phyloP scores from a whole-genome alignment of 2,113 vertebrate genomes.

The Polypterus senegalus region DNA sequence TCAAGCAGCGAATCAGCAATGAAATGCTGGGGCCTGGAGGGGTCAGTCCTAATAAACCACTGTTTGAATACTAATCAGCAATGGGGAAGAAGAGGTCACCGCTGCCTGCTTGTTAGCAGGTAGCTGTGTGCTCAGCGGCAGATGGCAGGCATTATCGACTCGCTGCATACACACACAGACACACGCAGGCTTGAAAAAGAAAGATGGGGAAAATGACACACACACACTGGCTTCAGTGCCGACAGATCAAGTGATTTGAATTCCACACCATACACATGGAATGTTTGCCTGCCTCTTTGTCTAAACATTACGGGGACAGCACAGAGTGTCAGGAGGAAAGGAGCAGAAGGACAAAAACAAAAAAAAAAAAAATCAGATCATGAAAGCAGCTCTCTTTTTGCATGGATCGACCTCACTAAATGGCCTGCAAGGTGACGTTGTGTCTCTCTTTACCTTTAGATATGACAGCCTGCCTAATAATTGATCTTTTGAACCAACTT shows the following conservation, averaged over 20 bases:
- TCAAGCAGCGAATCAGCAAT: constrained; percentile 47
- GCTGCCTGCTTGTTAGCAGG: constrained; percentile 56
- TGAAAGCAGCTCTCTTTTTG: not conserved
- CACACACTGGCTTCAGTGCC: constrained; percentile 39
- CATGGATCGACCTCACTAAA: too few relatives aligned
- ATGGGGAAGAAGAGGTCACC: constrained; percentile 59
- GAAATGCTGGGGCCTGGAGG: constrained; percentile 48
- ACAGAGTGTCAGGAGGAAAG: not conserved
- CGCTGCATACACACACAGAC: constrained; percentile 39
- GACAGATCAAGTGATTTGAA: constrained; percentile 66
- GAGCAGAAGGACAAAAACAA: not conserved
- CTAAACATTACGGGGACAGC: constrained; percentile 46
- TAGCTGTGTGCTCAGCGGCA: constrained; percentile 66
- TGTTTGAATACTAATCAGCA: constrained; percentile 63
- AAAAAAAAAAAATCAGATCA: not conserved
- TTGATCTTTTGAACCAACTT: too few relatives aligned
- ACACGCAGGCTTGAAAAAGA: not conserved
- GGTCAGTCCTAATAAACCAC: constrained; percentile 61
- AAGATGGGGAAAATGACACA: not conserved
- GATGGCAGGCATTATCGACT: constrained; percentile 69
- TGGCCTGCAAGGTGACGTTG: too few relatives aligned
- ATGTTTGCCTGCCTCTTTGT: constrained; percentile 50
- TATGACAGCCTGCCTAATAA: too few relatives aligned
- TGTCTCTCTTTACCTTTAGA: too few relatives aligned
- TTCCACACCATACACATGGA: constrained; percentile 63